These are phyloP conservation scores for Apis cerana DNA, from an alignment of 1,140 invertebrate genomes.

Conservation along the genomic window DNA sequence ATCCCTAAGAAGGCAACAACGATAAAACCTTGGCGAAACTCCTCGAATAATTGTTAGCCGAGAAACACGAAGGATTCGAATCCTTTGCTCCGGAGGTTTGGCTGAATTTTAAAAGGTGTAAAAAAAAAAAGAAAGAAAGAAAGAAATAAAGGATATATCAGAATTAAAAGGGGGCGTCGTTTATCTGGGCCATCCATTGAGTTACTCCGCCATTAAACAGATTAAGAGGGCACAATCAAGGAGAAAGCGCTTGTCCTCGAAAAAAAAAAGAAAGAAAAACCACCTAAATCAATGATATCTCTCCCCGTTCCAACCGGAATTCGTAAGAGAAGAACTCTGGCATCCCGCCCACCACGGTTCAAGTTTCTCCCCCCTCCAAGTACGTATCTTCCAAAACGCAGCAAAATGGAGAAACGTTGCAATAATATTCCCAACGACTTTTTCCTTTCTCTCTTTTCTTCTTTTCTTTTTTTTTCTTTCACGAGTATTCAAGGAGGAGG, in stretches of 20 bases:
- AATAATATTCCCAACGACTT: constrained; percentile 68
- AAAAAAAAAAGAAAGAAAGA: neutral
- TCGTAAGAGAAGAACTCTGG: constrained; percentile 6
- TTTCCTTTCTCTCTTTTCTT: constrained; percentile 32
- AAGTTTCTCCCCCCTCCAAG: neutral
- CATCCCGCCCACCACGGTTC: constrained; percentile 40
- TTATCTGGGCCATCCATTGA: constrained; percentile 10
- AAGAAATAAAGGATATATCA: neutral
- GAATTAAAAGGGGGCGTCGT: constrained; percentile 21
- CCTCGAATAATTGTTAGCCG: constrained; percentile 1
- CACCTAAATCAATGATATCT: constrained; percentile 33
- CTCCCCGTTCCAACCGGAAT: neutral
- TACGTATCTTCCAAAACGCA: neutral
- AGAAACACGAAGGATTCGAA: neutral
- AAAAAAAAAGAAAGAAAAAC: neutral
- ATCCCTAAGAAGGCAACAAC: neutral
- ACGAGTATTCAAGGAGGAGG: constrained; percentile 44
- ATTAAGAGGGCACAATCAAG: constrained; percentile 25
- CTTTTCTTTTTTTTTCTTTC: constrained; percentile 22
- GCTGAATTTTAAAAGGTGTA: neutral
- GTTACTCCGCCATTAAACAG: constrained; percentile 29
- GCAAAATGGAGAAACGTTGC: constrained; percentile 44
- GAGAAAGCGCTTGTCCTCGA: constrained; percentile 21
- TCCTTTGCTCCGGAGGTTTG: neutral
- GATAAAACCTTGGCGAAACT: neutral